Percentiles rank a stretch among this genome's conserved stretches.
Conservation (phyloP, 92 coral and sea anemone species). For the Epizoanthus rinbou region DNA sequence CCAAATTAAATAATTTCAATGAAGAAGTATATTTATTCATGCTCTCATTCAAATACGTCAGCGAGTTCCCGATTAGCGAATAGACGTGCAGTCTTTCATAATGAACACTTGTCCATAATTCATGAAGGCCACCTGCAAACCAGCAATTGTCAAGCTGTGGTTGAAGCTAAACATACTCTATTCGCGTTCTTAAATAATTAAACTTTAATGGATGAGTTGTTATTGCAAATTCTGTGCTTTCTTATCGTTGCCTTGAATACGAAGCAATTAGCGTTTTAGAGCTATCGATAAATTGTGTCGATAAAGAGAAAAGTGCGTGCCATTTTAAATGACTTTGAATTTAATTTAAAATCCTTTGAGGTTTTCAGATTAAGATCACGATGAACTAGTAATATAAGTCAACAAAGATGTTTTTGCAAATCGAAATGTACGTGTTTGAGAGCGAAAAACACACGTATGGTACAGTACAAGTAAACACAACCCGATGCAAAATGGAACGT, state of each 20-base stretch:
- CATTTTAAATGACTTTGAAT: too few species aligned
- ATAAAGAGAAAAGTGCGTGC: background rate
- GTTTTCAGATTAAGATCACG: too few species aligned
- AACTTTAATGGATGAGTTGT: constrained; percentile 9
- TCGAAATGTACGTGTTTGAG: too few species aligned
- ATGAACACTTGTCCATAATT: background rate
- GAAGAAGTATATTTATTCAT: background rate
- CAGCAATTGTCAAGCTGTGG: constrained; percentile 9
- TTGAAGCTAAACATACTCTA: constrained; percentile 4
- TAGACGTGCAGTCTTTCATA: background rate
- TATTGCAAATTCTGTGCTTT: background rate
- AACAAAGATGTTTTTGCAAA: too few species aligned
- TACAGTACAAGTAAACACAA: too few species aligned
- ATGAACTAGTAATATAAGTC: too few species aligned
- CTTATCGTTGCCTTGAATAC: constrained; percentile 12
- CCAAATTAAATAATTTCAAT: background rate
- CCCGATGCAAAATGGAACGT: too few species aligned
- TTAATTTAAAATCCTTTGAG: too few species aligned
- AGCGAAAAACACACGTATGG: too few species aligned
- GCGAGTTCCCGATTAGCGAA: background rate
- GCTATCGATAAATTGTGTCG: background rate
- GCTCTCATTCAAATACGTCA: background rate
- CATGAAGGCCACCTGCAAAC: constrained; percentile 34
- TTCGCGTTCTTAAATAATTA: background rate
- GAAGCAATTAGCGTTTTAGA: background rate